Conservation (phyloP, 2,888 invertebrate species). For the Diplazon laetatorius region DNA sequence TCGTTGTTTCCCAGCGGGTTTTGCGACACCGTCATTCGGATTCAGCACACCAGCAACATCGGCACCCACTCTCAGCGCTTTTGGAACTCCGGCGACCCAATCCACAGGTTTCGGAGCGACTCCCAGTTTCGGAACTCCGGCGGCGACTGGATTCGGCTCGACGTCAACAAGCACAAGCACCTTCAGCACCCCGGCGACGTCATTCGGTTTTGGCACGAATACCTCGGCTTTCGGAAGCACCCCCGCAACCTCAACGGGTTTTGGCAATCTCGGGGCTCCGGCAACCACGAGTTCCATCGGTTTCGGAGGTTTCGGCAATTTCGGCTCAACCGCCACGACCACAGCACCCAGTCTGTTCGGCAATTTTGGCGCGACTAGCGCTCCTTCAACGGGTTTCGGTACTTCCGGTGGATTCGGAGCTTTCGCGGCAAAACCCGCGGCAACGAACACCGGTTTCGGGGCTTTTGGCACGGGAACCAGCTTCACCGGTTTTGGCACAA, state of each 20-base stretch:
- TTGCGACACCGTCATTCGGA: slow-evolving; percentile 81
- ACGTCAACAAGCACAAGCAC: slow-evolving; percentile 73
- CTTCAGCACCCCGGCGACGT: slow-evolving; percentile 72
- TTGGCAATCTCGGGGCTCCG: slow-evolving; percentile 74
- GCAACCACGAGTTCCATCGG: slow-evolving; percentile 79
- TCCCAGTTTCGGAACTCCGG: slow-evolving; percentile 82
- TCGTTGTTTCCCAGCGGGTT: slow-evolving; percentile 78
- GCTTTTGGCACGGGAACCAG: slow-evolving; percentile 78
- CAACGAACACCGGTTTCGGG: slow-evolving; percentile 82
- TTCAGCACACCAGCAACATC: slow-evolving; percentile 82
- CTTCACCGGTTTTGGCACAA: slow-evolving; percentile 75
- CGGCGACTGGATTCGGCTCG: slow-evolving; percentile 83
- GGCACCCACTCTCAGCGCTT: slow-evolving; percentile 83
- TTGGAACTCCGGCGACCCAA: slow-evolving; percentile 81
- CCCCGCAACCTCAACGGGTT: slow-evolving; percentile 73
- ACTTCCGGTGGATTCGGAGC: slow-evolving; percentile 83
- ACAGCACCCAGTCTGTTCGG: slow-evolving; percentile 82
- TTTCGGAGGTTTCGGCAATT: slow-evolving; percentile 78
- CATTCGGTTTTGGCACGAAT: slow-evolving; percentile 82
- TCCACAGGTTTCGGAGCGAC: slow-evolving; percentile 82
- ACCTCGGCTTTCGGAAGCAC: slow-evolving; percentile 83
- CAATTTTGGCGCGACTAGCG: slow-evolving; percentile 83
- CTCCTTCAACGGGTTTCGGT: slow-evolving; percentile 80
- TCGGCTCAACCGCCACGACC: slow-evolving; percentile 74
- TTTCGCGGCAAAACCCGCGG: slow-evolving; percentile 83